These are phyloP conservation scores for Festucalex cinctus DNA, from an alignment of 2,113 vertebrate species.

Conservation along the genomic window DNA sequence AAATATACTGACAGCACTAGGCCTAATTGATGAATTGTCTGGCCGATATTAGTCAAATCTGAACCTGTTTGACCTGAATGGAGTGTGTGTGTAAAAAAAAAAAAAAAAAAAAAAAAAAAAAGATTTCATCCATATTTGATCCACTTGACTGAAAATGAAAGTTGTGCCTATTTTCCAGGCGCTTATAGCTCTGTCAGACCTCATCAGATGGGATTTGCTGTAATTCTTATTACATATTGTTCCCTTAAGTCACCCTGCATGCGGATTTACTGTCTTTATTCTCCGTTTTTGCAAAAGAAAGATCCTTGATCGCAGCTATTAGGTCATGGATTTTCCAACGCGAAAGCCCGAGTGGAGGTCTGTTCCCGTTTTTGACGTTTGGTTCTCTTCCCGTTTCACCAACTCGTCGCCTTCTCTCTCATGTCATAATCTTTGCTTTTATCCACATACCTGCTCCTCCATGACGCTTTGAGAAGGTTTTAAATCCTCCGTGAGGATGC, in stretches of 20 bases:
- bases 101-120: no score
- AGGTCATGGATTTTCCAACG: neutral
- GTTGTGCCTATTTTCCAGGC: neutral
- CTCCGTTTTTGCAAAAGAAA: neutral
- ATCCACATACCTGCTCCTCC: constrained; percentile 14
- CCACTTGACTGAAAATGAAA: neutral
- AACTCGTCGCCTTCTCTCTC: neutral
- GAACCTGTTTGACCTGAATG: neutral
- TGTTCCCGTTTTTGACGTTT: neutral
- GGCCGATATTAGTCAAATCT: neutral
- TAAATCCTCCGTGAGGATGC: constrained; percentile 39
- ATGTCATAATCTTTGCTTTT: neutral
- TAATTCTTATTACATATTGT: neutral
- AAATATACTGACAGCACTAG: no score
- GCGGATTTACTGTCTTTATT: neutral
- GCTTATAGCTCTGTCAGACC: neutral
- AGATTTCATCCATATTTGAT: neutral
- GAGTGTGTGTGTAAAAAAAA: no score
- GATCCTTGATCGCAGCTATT: neutral
- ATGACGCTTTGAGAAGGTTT: constrained; percentile 18
- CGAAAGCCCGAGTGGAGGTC: neutral
- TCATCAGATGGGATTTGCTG: neutral
- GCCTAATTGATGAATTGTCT: no score
- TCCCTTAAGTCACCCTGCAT: neutral
- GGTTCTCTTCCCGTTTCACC: neutral